These are phyloP conservation scores for Pampusana beccarii DNA, from an alignment of 2,113 vertebrate genomes.

Conservation along the genomic window DNA sequence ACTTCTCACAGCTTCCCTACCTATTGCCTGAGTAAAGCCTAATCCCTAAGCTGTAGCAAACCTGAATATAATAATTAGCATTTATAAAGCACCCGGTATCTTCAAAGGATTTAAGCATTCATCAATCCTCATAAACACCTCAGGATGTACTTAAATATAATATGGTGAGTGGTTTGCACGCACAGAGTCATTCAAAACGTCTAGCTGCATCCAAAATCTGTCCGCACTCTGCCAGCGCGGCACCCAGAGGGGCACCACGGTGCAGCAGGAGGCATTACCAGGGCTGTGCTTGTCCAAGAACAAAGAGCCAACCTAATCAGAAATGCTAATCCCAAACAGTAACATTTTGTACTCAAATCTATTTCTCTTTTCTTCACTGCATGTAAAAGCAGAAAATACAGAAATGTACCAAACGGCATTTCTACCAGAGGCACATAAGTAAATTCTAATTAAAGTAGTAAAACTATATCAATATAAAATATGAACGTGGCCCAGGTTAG, in stretches of 20 bases:
- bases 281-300: not conserved
- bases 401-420: not conserved
- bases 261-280: not conserved
- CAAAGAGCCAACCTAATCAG: slow-evolving; percentile 31
- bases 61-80: slow-evolving; percentile 55
- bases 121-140: slow-evolving; percentile 16
- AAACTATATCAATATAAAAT: not conserved
- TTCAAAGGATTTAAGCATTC: slow-evolving; percentile 22
- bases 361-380: not conserved
- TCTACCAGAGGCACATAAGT: not conserved
- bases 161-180: not conserved
- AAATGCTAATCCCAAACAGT: slow-evolving; percentile 28
- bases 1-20: not conserved
- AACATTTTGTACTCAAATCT: slow-evolving; percentile 26
- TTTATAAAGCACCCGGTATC: slow-evolving; percentile 27
- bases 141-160: slow-evolving; percentile 3
- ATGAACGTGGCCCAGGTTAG: not conserved
- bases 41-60: slow-evolving; percentile 10
- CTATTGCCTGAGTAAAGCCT: slow-evolving; percentile 8
- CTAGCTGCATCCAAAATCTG: not conserved
- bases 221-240: not conserved
- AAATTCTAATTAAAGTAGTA: not conserved
- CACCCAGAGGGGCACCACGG: not conserved
- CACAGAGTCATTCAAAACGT: not conserved
- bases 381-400: not conserved